phyloP scores from a whole-genome alignment of 2,113 vertebrate genomes.

The Istiophorus platypterus region DNA sequence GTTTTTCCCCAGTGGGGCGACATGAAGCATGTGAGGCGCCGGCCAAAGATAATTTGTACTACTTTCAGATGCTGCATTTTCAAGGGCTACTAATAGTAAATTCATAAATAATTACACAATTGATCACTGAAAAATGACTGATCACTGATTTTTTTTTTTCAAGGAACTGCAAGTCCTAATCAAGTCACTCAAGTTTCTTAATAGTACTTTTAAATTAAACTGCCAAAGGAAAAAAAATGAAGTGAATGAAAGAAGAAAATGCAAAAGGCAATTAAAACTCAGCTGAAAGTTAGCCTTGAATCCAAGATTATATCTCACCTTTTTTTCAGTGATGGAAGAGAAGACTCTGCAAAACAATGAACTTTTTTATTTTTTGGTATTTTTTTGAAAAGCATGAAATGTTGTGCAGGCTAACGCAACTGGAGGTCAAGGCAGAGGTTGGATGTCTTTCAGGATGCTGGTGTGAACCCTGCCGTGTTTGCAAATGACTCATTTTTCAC shows the following conservation, averaged over 20 bases:
- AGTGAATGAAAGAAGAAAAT: neutral
- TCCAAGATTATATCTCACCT: slow-evolving; percentile 30
- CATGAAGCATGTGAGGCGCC: slow-evolving; percentile 6
- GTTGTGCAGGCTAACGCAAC: neutral
- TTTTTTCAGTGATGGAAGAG: slow-evolving; percentile 13
- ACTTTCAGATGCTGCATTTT: slow-evolving; percentile 29
- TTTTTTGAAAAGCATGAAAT: slow-evolving; percentile 20
- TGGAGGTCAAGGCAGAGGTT: neutral
- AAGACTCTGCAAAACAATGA: slow-evolving; percentile 33
- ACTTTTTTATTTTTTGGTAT: slow-evolving; percentile 20
- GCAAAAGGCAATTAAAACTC: slow-evolving; percentile 41
- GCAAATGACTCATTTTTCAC: slow-evolving; percentile 3
- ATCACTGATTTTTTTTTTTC: slow-evolving; percentile 13
- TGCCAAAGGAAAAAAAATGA: neutral
- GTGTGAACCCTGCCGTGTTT: neutral
- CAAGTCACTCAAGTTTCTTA: slow-evolving; percentile 6
- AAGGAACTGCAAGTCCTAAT: slow-evolving; percentile 2
- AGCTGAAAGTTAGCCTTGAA: slow-evolving; percentile 12
- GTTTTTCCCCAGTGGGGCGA: slow-evolving; percentile 10
- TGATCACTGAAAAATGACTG: slow-evolving; percentile 25
- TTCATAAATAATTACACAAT: slow-evolving; percentile 34
- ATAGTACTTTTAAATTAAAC: slow-evolving; percentile 39
- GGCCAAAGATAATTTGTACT: slow-evolving; percentile 7
- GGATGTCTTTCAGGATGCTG: neutral
- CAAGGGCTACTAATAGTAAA: slow-evolving; percentile 26